phyloP scores from a whole-genome alignment of 2,888 invertebrate genomes.

The Hydroisotoma schaefferi region DNA sequence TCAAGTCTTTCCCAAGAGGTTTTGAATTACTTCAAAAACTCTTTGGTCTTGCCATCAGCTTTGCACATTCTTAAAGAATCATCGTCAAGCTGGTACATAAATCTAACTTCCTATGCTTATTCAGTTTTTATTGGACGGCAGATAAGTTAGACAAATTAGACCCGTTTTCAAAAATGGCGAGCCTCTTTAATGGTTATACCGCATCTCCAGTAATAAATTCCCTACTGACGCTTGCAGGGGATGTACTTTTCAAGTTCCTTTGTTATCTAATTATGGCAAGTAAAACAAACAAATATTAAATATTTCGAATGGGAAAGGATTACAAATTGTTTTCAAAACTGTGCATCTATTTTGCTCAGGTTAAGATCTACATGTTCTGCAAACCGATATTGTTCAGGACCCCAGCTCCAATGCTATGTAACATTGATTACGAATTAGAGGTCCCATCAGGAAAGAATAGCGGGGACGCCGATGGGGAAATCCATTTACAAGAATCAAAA shows the following conservation, averaged over 20 bases:
- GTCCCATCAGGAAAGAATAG: neutral
- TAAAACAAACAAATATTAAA: neutral
- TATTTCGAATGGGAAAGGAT: neutral
- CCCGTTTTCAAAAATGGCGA: too few species aligned
- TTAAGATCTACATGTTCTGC: neutral
- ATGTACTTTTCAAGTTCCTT: neutral
- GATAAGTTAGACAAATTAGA: too few species aligned
- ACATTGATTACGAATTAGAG: neutral
- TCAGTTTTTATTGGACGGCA: too few species aligned
- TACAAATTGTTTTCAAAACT: neutral
- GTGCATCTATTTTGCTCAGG: neutral
- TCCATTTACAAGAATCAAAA: neutral
- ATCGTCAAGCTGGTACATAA: too few species aligned
- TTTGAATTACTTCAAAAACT: too few species aligned
- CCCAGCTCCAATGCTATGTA: neutral
- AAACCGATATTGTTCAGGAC: neutral
- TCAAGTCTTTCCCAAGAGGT: too few species aligned
- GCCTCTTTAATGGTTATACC: too few species aligned
- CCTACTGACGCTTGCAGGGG: neutral
- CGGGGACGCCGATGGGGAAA: neutral
- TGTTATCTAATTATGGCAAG: neutral
- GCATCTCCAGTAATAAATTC: neutral
- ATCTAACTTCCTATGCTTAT: too few species aligned
- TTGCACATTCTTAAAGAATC: too few species aligned
- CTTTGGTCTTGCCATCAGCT: too few species aligned